Conservation (phyloP, 2,113 vertebrate species). For the Muntiacus reevesi region DNA sequence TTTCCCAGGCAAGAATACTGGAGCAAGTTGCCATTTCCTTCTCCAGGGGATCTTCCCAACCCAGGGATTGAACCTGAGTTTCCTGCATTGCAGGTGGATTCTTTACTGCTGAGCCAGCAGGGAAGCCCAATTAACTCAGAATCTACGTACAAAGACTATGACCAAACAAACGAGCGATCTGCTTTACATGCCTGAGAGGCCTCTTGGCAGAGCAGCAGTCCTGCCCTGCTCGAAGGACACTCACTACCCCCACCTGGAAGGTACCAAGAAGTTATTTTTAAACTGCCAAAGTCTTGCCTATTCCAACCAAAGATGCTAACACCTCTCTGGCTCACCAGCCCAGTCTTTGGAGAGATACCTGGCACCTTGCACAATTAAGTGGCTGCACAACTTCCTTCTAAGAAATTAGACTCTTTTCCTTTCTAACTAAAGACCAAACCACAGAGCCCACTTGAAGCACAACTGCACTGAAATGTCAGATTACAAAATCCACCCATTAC, state of each 20-base stretch:
- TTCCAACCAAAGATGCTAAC: background rate
- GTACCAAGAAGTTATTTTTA: background rate
- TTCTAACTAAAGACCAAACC: constrained; percentile 11
- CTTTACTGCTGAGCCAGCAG: background rate
- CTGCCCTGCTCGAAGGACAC: background rate
- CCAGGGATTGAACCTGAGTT: background rate
- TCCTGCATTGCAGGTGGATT: background rate
- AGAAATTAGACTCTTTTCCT: constrained; percentile 2
- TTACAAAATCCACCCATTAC: background rate
- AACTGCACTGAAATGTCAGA: background rate
- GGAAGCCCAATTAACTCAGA: background rate
- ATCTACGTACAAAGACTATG: background rate
- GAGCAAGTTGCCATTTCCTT: background rate
- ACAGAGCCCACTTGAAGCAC: background rate
- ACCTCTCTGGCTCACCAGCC: background rate
- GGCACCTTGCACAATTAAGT: background rate
- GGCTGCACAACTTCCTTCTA: background rate
- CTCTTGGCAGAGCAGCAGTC: background rate
- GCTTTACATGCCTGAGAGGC: background rate
- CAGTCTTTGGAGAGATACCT: background rate
- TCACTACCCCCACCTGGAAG: background rate
- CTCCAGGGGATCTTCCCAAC: background rate
- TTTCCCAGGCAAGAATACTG: background rate
- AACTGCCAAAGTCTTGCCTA: background rate
- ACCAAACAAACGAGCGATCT: background rate